phyloP scores from a whole-genome alignment of 2,113 vertebrate genomes.

The Festucalex cinctus region DNA sequence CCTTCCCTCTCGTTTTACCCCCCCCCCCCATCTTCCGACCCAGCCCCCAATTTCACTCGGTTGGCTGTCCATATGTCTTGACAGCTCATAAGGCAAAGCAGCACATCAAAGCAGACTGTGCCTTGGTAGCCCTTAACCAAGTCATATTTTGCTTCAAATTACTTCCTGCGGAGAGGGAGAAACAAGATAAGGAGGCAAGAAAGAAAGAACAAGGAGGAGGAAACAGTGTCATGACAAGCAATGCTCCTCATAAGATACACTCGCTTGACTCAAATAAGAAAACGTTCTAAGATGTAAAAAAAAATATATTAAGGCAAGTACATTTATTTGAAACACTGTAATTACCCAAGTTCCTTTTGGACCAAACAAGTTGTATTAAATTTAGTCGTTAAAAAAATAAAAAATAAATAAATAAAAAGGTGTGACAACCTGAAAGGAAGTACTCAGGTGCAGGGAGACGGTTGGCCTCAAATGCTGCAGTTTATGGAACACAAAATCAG shows the following conservation, averaged over 20 bases:
- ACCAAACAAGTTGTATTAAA: no score
- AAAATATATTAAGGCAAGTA: no score
- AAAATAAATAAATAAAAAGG: no score
- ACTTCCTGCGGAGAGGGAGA: constrained; percentile 46
- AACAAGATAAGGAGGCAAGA: constrained; percentile 41
- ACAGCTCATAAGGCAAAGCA: constrained; percentile 63
- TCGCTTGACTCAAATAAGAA: not conserved
- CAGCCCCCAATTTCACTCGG: constrained; percentile 5
- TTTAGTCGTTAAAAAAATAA: no score
- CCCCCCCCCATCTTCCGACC: constrained; percentile 24
- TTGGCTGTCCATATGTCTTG: constrained; percentile 44
- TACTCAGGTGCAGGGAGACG: no score
- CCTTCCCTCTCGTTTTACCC: not conserved
- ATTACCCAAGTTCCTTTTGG: no score
- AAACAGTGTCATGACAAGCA: constrained; percentile 24
- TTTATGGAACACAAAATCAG: no score
- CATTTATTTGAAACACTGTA: no score
- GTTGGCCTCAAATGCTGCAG: no score
- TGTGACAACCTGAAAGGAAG: no score
- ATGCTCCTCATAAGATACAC: constrained; percentile 4
- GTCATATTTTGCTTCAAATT: constrained; percentile 63
- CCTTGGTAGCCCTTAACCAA: constrained; percentile 59
- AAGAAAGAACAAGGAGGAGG: constrained; percentile 24
- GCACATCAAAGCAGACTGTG: constrained; percentile 57
- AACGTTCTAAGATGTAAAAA: no score